A percentile compares a stretch with the other conserved stretches of the same genome.
Evolutionary conservation across 1,140 invertebrate genomes (phyloP).

Genomic region (Apocrypta bakeri): DNA sequence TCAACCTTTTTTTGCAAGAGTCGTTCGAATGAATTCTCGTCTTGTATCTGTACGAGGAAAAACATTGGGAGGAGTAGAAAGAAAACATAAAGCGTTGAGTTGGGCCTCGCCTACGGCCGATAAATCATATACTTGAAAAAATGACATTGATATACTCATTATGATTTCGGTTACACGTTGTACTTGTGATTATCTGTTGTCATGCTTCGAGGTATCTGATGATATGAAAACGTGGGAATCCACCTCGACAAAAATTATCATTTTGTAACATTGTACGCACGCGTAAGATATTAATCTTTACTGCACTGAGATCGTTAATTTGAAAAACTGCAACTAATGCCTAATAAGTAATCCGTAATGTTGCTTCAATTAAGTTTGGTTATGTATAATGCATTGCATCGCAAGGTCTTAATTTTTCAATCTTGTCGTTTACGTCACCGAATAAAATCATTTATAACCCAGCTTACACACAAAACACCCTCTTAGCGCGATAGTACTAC

Average conservation of each 20-base stretch:
- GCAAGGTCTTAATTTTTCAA: too few species aligned
- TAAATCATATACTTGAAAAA: neutral
- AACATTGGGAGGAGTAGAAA: neutral
- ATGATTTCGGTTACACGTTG: neutral
- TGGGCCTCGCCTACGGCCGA: neutral
- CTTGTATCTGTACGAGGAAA: neutral
- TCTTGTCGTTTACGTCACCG: neutral
- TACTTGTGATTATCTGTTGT: neutral
- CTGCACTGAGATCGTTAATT: too few species aligned
- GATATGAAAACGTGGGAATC: too few species aligned
- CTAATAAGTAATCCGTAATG: too few species aligned
- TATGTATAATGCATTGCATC: too few species aligned
- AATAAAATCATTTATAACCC: neutral
- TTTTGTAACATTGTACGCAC: too few species aligned
- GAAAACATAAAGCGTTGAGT: neutral
- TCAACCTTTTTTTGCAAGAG: neutral
- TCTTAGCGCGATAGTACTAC: neutral
- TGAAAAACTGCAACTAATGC: too few species aligned
- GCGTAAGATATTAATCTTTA: too few species aligned
- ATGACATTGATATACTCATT: neutral
- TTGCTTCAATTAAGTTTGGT: too few species aligned
- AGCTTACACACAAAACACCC: neutral
- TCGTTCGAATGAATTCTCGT: neutral
- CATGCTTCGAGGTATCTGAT: neutral
- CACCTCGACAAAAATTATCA: too few species aligned